Conservation (phyloP, 1,140 invertebrate species). For the Drosophila baimaii region DNA sequence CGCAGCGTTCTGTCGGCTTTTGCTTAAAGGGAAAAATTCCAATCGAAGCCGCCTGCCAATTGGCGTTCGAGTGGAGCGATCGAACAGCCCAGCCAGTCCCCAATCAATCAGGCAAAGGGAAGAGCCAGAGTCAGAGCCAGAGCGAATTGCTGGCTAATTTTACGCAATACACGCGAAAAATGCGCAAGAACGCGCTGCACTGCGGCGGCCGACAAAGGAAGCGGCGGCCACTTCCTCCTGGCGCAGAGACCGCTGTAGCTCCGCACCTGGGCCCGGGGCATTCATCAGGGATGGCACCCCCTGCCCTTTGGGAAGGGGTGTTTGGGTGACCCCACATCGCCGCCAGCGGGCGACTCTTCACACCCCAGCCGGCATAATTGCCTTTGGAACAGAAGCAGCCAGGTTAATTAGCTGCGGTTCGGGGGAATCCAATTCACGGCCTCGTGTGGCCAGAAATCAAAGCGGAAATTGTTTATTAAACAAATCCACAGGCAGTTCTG, state of each 20-base stretch:
- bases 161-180: slow-evolving; percentile 57
- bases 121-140: too few species aligned
- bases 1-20: slow-evolving; percentile 61
- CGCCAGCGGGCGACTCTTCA: slow-evolving; percentile 59
- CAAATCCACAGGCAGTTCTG: slow-evolving; percentile 57
- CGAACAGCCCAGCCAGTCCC: slow-evolving; percentile 32
- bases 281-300: slow-evolving; percentile 19
- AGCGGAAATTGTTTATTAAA: slow-evolving; percentile 80
- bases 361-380: slow-evolving; percentile 66
- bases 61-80: slow-evolving; percentile 54
- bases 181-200: slow-evolving; percentile 41
- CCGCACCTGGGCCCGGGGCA: slow-evolving; percentile 44
- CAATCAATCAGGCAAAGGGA: slow-evolving; percentile 64
- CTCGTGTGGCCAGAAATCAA: slow-evolving; percentile 55
- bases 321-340: slow-evolving; percentile 20
- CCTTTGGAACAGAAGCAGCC: slow-evolving; percentile 23
- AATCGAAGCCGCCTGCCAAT: slow-evolving; percentile 38
- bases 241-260: slow-evolving; percentile 12
- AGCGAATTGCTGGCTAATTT: slow-evolving; percentile 72
- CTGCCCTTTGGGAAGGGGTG: not conserved
- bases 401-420: slow-evolving; percentile 48
- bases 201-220: slow-evolving; percentile 57
- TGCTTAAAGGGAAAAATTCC: slow-evolving; percentile 61
- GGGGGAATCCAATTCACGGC: slow-evolving; percentile 25
- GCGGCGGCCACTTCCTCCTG: slow-evolving; percentile 57